Evolutionary conservation across 2,888 invertebrate species (phyloP).

Genomic region (Melieria crassipennis): DNA sequence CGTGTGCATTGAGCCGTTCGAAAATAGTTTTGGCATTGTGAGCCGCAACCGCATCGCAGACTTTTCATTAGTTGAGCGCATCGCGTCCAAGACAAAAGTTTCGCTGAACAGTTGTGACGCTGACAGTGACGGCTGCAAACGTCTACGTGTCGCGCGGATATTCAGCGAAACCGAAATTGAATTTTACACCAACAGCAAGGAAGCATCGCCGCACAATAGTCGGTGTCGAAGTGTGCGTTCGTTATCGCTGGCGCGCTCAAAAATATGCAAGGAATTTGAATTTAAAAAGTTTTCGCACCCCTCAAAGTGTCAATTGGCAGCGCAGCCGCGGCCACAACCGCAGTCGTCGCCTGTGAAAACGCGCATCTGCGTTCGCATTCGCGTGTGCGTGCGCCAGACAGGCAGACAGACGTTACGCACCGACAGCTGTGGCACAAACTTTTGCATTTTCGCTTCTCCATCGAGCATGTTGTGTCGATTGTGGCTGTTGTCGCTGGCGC

Average conservation of each 20-base stretch:
- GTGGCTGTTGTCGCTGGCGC: conserved; percentile 10
- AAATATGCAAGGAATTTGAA: conserved; percentile 37
- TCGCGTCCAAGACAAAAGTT: conserved; percentile 16
- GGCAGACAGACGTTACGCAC: too few relatives aligned
- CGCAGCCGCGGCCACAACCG: background rate
- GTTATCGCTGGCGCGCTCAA: too few relatives aligned
- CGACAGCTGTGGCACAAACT: too few relatives aligned
- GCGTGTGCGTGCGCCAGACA: background rate
- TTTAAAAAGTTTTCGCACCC: conserved; percentile 32
- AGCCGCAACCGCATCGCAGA: background rate
- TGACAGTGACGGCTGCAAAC: too few relatives aligned
- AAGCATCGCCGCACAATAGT: too few relatives aligned
- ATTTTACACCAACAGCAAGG: too few relatives aligned
- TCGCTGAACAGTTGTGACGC: background rate
- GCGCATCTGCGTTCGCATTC: background rate
- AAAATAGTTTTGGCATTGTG: background rate
- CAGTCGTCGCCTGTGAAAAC: conserved; percentile 13
- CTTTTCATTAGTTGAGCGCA: conserved; percentile 32
- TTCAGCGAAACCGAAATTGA: too few relatives aligned
- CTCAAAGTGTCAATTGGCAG: background rate
- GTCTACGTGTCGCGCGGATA: too few relatives aligned
- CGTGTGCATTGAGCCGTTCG: background rate
- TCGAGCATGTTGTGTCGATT: conserved; percentile 14
- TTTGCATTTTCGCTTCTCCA: background rate
- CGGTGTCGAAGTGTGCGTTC: too few relatives aligned